Conservation (phyloP, 2,113 vertebrate genomes). For the Alectura lathami region DNA sequence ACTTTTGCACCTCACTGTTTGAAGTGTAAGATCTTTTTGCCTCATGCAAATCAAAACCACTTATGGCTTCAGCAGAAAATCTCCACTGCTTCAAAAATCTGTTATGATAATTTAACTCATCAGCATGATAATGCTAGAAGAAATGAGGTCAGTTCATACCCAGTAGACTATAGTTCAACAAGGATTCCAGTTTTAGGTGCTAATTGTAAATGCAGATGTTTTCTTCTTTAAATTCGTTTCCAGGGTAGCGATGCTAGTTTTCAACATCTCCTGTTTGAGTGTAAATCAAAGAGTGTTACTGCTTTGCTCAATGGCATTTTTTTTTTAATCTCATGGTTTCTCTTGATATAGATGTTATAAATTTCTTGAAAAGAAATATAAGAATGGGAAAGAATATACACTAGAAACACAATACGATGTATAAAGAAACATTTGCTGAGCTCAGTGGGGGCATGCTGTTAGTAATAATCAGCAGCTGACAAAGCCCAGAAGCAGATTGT, state of each 20-base stretch:
- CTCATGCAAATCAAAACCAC: conserved; percentile 51
- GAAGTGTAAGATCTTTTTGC: conserved; percentile 4
- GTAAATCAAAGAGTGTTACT: neutral
- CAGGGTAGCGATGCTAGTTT: neutral
- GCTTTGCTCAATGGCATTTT: neutral
- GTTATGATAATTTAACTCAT: conserved; percentile 37
- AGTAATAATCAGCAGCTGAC: neutral
- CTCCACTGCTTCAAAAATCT: conserved; percentile 8
- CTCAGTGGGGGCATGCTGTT: neutral
- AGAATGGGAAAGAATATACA: neutral
- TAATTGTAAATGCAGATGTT: conserved; percentile 24
- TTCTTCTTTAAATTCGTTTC: neutral
- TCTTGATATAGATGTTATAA: neutral
- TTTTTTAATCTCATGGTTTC: neutral
- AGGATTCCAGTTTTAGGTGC: neutral
- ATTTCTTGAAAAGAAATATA: neutral
- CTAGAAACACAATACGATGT: neutral
- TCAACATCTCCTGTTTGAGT: neutral
- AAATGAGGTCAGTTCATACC: conserved; percentile 12
- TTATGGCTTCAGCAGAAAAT: conserved; percentile 38
- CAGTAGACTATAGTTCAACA: neutral
- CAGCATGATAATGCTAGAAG: conserved; percentile 29
- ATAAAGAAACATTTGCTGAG: neutral
- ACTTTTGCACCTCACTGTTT: conserved; percentile 43
- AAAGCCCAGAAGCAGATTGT: neutral